These are phyloP conservation scores for Burhinus oedicnemus DNA, from an alignment of 2,113 vertebrate species.

Conservation along the genomic window DNA sequence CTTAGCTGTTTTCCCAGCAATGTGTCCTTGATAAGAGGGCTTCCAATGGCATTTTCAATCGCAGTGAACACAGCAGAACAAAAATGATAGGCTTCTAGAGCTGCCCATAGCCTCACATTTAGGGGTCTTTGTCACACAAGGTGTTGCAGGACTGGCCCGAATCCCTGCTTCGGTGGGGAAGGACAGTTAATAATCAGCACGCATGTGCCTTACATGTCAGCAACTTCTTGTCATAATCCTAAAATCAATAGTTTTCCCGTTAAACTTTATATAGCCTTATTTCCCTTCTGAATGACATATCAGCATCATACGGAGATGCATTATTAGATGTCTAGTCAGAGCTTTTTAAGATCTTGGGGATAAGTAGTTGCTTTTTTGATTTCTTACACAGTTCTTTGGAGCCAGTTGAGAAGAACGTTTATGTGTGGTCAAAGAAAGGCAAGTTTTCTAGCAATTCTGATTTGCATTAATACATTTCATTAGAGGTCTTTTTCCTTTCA, in stretches of 20 bases:
- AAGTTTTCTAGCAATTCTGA: background rate
- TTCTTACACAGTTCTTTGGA: background rate
- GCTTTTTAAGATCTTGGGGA: background rate
- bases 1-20: background rate
- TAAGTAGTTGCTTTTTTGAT: background rate
- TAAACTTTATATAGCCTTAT: background rate
- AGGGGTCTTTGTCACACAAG: background rate
- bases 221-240: background rate
- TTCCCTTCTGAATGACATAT: background rate
- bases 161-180: background rate
- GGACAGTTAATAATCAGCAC: background rate
- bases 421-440: background rate
- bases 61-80: rapidly evolving
- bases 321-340: background rate
- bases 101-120: background rate
- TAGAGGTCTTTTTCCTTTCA: background rate
- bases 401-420: background rate
- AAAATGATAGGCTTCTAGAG: background rate
- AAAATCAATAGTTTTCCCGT: background rate
- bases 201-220: background rate
- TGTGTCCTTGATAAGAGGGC: background rate
- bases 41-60: background rate
- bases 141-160: background rate
- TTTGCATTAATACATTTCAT: background rate
- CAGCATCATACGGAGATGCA: background rate